Conservation (phyloP, 30 jellyfish, hydroid and myxozoan species). For the Turritopsis rubra region DNA sequence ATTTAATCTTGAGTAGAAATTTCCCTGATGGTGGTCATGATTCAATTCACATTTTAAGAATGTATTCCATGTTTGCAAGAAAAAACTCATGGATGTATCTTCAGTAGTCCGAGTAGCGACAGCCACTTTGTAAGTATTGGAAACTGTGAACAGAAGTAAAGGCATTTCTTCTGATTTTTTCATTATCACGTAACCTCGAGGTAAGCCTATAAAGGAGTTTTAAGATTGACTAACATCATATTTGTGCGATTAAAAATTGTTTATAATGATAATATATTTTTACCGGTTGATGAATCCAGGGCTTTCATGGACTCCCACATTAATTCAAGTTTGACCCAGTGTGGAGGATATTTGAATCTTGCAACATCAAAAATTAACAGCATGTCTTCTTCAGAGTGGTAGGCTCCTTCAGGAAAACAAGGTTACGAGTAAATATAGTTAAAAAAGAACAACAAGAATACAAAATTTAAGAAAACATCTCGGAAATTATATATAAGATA, state of each 20-base stretch:
- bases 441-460: not conserved
- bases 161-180: constrained; percentile 55
- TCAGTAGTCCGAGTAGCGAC: constrained; percentile 28
- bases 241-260: not conserved
- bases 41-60: constrained; percentile 18
- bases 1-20: not conserved
- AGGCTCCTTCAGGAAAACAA: too few relatives aligned
- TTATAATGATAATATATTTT: not conserved
- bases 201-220: constrained; percentile 34
- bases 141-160: constrained; percentile 43
- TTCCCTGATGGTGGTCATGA: constrained; percentile 1
- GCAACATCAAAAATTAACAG: constrained; percentile 72
- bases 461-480: constrained; percentile 22
- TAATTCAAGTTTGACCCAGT: constrained; percentile 60
- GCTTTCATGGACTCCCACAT: constrained; percentile 65
- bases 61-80: constrained; percentile 48
- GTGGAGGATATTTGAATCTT: constrained; percentile 84
- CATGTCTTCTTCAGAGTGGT: constrained; percentile 65
- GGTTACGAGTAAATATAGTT: too few relatives aligned
- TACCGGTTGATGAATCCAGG: constrained; percentile 67
- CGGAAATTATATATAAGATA: constrained; percentile 21
- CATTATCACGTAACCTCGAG: constrained; percentile 55
- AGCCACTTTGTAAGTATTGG: constrained; percentile 49
- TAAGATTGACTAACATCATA: not conserved
- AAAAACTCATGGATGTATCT: constrained; percentile 27